A percentile compares a stretch with the other conserved stretches of the same genome.
Evolutionary conservation across 2,888 invertebrate genomes (phyloP).

Genomic region (Megaustenia siamemsis): DNA sequence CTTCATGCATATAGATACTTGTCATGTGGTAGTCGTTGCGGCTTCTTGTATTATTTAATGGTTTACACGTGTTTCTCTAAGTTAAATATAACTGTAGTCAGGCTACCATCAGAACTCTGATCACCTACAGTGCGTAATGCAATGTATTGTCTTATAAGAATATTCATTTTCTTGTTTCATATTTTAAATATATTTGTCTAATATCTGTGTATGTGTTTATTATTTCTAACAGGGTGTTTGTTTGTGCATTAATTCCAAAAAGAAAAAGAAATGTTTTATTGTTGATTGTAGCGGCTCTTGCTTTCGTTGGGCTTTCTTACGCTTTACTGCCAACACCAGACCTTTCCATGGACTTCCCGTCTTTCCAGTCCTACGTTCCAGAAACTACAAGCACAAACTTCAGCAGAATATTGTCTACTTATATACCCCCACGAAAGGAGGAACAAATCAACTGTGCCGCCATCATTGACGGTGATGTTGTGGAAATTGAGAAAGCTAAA

Average conservation of each 20-base stretch:
- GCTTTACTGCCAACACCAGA: conserved; percentile 21
- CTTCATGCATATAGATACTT: no score
- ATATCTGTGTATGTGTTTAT: no score
- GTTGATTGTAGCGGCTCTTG: background rate
- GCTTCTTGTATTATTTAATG: no score
- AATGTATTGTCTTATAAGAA: no score
- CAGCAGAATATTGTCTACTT: background rate
- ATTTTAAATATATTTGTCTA: no score
- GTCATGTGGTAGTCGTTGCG: no score
- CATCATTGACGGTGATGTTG: conserved; percentile 39
- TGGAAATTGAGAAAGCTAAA: conserved; percentile 30
- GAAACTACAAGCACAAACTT: conserved; percentile 20
- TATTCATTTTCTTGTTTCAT: no score
- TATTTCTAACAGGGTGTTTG: background rate
- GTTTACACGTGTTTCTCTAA: no score
- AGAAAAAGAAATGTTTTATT: background rate
- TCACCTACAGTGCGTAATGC: no score
- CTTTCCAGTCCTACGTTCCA: background rate
- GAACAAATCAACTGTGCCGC: conserved; percentile 22
- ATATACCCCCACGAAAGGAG: conserved; percentile 13
- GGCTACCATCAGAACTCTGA: no score
- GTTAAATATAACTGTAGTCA: no score
- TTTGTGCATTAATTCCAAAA: background rate
- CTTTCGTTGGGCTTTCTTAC: background rate
- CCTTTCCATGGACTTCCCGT: background rate